Evolutionary conservation across 2,888 invertebrate genomes (phyloP).

Genomic region (Drosophila yooni): DNA sequence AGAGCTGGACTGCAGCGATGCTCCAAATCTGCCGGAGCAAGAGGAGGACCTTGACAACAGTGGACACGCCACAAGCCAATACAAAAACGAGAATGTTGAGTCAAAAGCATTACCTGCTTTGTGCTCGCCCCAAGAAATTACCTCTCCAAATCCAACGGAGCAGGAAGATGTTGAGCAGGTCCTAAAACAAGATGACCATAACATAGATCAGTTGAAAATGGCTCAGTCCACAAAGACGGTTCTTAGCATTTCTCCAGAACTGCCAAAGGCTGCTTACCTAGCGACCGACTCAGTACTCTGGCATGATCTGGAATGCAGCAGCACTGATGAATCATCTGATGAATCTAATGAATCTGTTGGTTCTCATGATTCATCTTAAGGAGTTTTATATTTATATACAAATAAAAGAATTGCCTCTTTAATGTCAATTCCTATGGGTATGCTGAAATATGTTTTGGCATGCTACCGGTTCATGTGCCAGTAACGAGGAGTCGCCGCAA

Average conservation of each 20-base stretch:
- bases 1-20: background rate
- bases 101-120: background rate
- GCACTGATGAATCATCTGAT: background rate
- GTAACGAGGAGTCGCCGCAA: too few species aligned
- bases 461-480: too few species aligned
- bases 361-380: background rate
- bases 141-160: background rate
- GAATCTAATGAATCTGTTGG: too few species aligned
- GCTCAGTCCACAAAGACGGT: background rate
- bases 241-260: background rate
- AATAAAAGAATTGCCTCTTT: too few species aligned
- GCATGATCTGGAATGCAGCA: background rate
- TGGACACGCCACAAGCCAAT: background rate
- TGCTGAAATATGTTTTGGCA: too few species aligned
- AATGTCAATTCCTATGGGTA: too few species aligned
- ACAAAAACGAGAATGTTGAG: background rate
- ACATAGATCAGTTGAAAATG: background rate
- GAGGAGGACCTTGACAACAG: background rate
- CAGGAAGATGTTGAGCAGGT: background rate
- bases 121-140: background rate
- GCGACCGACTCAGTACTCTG: background rate
- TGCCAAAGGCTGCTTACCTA: background rate
- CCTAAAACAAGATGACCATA: background rate
- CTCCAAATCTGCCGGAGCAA: background rate
- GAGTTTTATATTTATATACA: background rate